Evolutionary conservation across 2,797 vertebrate genomes (phyloP), one percentile per base, ranked within the genome.

Genomic region (Pelochelys cantorii): DNA sequence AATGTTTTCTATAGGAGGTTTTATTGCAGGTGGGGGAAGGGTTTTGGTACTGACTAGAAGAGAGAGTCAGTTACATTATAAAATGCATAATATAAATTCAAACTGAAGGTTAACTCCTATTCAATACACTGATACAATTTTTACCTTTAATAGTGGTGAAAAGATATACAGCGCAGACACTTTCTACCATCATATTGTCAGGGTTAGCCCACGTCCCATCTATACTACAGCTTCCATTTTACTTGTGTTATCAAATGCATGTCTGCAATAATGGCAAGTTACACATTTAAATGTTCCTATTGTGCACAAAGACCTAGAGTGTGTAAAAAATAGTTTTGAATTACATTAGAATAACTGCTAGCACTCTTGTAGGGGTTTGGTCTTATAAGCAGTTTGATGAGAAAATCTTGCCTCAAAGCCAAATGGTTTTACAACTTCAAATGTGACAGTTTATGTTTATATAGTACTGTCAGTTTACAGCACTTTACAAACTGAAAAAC

Each of bases 381-480:
- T 87, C 68, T 79, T 71, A 86, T 11, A 86, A 86, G 37, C 74
- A 48, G 37, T 75, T 75, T 14, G 25, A 52, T 52, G 25, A 77
- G 79, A 10, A 59, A 1, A 53, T 29, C 1, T 60, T 1, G 89
- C 83, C 87, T 75, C 56, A 80, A 85, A 81, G 42, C 11, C 0
- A 0, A 7, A 0, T 55, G 18, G 52, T 85, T 84, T n/a, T 80
- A 23, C 11, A 8, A 81, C 74, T 90, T 88, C 20, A 81, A 81
- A 79, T 37, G 53, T 11, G n/a, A 37, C 5, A 23, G 20, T 42
- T 57, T 48, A 5, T 81, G 81, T 60, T 57, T 8, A 94, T 22
- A 57, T 17, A 42, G 89, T 57, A 31, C 4, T 52, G 5, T 37
- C 34, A 22, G 10, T 37, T 20, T 34, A 71, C 18, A 37, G 34